Percentiles rank a stretch among this genome's conserved stretches.
phyloP scores from a whole-genome alignment of 2,888 invertebrate genomes.

The Apamea monoglypha region DNA sequence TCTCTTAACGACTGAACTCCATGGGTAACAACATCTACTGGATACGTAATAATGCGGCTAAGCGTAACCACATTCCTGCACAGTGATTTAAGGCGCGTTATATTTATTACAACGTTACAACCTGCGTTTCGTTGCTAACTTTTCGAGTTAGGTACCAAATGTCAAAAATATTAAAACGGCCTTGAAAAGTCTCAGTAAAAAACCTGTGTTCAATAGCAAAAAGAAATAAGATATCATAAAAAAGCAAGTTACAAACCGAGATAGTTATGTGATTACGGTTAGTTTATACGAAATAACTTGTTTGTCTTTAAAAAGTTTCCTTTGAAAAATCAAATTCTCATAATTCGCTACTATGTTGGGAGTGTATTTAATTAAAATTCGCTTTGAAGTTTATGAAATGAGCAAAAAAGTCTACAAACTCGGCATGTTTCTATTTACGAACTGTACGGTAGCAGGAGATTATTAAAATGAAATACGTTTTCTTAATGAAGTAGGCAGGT shows the following conservation, averaged over 20 bases:
- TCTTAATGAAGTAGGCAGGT: constrained; percentile 67
- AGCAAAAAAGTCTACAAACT: constrained; percentile 24
- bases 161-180: constrained; percentile 3
- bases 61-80: constrained; percentile 42
- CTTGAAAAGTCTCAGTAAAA: background rate
- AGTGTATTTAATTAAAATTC: constrained; percentile 8
- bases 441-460: constrained; percentile 67
- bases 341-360: background rate
- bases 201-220: background rate
- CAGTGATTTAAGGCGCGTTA: constrained; percentile 32
- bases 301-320: background rate
- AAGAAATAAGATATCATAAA: background rate
- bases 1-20: constrained; percentile 14
- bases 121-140: constrained; percentile 13
- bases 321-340: background rate
- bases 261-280: background rate
- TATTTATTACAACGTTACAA: constrained; percentile 3
- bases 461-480: constrained; percentile 78
- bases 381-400: constrained; percentile 28
- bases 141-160: constrained; percentile 8
- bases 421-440: constrained; percentile 45
- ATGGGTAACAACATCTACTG: constrained; percentile 29
- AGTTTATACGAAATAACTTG: background rate
- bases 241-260: background rate
- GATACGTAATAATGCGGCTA: constrained; percentile 22